Conservation (phyloP, 1,140 invertebrate species). For the Mycetomoellerius zeteki region DNA sequence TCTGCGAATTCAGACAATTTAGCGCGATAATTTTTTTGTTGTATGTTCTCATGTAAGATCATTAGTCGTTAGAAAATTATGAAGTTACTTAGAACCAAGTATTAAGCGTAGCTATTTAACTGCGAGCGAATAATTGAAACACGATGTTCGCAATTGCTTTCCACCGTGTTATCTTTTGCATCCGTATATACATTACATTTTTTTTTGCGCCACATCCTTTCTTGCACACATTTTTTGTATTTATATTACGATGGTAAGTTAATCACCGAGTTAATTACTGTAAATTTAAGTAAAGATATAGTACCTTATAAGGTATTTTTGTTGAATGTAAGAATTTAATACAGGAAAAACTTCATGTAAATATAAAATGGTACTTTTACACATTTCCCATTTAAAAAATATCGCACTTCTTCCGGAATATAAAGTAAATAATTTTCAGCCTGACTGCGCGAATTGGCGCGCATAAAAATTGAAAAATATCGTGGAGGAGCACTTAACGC, state of each 20-base stretch:
- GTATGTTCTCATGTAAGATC: slow-evolving; percentile 37
- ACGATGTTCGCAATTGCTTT: slow-evolving; percentile 49
- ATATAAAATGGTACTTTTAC: background rate
- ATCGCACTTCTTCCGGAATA: too few relatives aligned
- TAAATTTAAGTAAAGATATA: slow-evolving; percentile 51
- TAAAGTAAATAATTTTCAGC: background rate
- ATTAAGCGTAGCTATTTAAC: slow-evolving; percentile 69
- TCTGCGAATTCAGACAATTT: slow-evolving; percentile 18
- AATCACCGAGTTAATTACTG: background rate
- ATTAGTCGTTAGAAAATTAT: slow-evolving; percentile 67
- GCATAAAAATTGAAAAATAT: slow-evolving; percentile 9
- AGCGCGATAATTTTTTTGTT: slow-evolving; percentile 10
- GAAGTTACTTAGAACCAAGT: slow-evolving; percentile 70
- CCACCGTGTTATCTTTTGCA: slow-evolving; percentile 38
- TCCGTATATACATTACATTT: slow-evolving; percentile 89
- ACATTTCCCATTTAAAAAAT: background rate
- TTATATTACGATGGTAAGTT: slow-evolving; percentile 59
- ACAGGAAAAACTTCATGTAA: slow-evolving; percentile 46
- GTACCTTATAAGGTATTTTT: slow-evolving; percentile 63
- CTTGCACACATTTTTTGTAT: slow-evolving; percentile 50
- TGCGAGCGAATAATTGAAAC: background rate
- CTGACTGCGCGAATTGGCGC: background rate
- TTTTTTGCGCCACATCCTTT: slow-evolving; percentile 76
- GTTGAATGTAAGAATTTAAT: slow-evolving; percentile 74
- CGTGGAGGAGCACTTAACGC: background rate